phyloP scores from a whole-genome alignment of 2,888 invertebrate genomes.

The Drosophila ustulata region DNA sequence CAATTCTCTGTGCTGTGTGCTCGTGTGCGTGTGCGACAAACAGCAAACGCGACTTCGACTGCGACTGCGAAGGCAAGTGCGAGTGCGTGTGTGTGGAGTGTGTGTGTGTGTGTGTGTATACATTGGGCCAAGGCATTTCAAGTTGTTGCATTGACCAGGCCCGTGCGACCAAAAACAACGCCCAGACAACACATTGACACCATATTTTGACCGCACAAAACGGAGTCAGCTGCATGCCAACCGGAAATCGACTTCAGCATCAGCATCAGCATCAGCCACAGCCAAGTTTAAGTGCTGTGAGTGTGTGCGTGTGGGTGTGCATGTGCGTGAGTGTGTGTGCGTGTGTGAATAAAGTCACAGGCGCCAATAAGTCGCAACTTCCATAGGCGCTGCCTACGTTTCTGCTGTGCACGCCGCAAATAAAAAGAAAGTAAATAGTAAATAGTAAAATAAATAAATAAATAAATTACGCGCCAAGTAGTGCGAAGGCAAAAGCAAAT shows the following conservation, averaged over 20 bases:
- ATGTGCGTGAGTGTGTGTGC: constrained; percentile 14
- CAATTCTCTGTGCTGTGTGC: constrained; percentile 21
- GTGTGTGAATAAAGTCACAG: constrained; percentile 39
- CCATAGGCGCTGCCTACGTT: constrained; percentile 47
- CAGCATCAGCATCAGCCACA: constrained; percentile 21
- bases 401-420: constrained; percentile 31
- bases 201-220: constrained; percentile 40
- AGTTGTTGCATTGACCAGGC: constrained; percentile 62
- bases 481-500: constrained; percentile 10
- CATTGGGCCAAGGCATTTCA: constrained; percentile 33
- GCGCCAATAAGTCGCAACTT: constrained; percentile 52
- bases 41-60: neutral
- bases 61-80: constrained; percentile 12
- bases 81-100: constrained; percentile 5
- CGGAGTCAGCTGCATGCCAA: constrained; percentile 22
- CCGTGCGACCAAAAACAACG: constrained; percentile 53
- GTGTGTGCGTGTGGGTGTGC: constrained; percentile 4
- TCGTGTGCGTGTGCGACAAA: constrained; percentile 30
- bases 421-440: constrained; percentile 3
- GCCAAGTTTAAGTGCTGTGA: constrained; percentile 47
- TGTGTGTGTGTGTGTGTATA: constrained; percentile 17
- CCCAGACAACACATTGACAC: constrained; percentile 45
- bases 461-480: constrained; percentile 37
- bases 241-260: constrained; percentile 40
- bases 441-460: constrained; percentile 39